Base-by-base conservation (phyloP, 2,888 invertebrate species). In the Piscicola geometra region DNA sequence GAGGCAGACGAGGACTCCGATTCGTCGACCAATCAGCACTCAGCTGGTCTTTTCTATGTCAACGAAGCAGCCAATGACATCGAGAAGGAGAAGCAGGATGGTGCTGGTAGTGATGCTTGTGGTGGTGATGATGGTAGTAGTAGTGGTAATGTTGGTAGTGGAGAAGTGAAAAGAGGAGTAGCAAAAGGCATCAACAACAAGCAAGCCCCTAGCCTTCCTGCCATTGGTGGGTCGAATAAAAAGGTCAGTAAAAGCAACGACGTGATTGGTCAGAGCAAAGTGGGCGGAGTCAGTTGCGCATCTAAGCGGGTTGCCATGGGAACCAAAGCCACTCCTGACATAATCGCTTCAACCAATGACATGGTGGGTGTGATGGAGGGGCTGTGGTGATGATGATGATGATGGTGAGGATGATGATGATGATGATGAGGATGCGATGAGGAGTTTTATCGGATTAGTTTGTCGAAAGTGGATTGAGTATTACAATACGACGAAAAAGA, bases 1-100 rank as follows among this genome's bases (percentile, higher is more conserved):
- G 81, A 82, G 36, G 81, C 81, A 5, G 83, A 83, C 25, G 84
- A 84, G 73, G 81, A 82, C 52, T 5, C 25, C 73, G 81, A 82
- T 50, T 2, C 25, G 18, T 60, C 56, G 35, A 30, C 68, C 3
- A 18, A 1, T 28, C 30, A 50, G n/a, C 25, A 25, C 36, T 15
- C 36, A 15, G 28, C 67, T 5, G 68, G 68, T 28, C 93, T 95
- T 83, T 94, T 94, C 88, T 94, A 94, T 87, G 93, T 94, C 92
- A 94, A 94, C 86, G 94, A 95, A 67, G 79, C 81, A 3, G 74
- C 76, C 21, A 67, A 47, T 25, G 77, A 73, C n/a, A 28, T 47
- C 35, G 76, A 76, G 1, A 30, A 52, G 1, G 66, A 52, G 28
- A 25, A 30, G 33, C 21, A 36, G 36, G 47, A 30, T 9, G 9